Conservation (phyloP, 2,797 vertebrate genomes). For the Urocyon cinereoargenteus region DNA sequence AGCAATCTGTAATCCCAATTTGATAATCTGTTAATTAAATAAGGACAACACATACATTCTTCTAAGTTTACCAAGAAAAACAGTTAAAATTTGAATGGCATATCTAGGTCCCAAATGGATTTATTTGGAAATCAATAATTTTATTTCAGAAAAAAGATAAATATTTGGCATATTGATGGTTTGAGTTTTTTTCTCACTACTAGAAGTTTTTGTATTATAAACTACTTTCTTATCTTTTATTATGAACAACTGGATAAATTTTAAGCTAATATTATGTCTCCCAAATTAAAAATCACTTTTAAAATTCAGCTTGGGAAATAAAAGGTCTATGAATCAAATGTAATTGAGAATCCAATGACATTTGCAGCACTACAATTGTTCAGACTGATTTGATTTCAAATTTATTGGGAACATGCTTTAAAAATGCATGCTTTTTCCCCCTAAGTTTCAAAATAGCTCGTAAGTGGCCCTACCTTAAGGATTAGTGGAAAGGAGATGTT, state of each 20-base stretch:
- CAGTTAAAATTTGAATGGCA: conserved; percentile 50
- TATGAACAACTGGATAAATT: conserved; percentile 58
- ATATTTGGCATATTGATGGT: conserved; percentile 58
- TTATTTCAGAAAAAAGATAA: conserved; percentile 74
- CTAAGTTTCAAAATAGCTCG: not conserved
- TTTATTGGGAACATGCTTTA: conserved; percentile 30
- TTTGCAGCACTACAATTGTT: conserved; percentile 46
- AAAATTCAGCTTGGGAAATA: conserved; percentile 70
- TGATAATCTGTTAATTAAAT: conserved; percentile 14
- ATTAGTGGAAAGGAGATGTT: not conserved
- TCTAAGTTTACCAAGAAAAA: conserved; percentile 61
- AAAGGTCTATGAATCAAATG: conserved; percentile 58
- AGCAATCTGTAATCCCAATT: not conserved
- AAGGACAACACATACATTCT: conserved; percentile 29
- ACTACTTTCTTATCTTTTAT: conserved; percentile 54
- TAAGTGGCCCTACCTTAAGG: not conserved
- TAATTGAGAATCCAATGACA: conserved; percentile 43
- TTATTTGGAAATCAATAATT: conserved; percentile 70
- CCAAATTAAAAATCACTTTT: conserved; percentile 69
- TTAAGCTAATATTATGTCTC: conserved; percentile 69
- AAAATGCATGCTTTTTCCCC: conserved; percentile 34
- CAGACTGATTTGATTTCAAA: conserved; percentile 68
- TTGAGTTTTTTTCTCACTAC: conserved; percentile 44
- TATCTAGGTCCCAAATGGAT: conserved; percentile 33
- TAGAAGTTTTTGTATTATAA: conserved; percentile 42